Base-by-base conservation (phyloP, 2,797 vertebrate genomes). In the Florisuga fusca region DNA sequence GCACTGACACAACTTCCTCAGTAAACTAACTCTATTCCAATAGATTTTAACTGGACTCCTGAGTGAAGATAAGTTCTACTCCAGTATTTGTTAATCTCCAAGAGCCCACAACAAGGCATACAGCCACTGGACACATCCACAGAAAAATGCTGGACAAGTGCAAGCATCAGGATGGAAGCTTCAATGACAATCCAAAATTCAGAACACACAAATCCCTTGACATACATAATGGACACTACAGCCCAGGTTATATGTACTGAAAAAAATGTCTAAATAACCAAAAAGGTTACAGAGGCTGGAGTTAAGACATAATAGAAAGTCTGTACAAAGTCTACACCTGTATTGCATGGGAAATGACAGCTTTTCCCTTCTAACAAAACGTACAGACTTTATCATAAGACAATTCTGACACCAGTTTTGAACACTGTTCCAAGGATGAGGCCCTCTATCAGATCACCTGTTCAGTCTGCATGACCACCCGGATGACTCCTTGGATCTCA, bases 281-380 rank as follows among this genome's bases (percentile, higher is more conserved):
- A 46, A 62, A 27, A 31, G 20, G 19, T 43, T 36, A 66, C 22
- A 76, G 31, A 89, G 53, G 38, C 20, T 67, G 45, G 8, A 88
- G 26, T 21, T 78, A 54, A 31, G 26, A 29, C 12, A 75, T 46
- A 81, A 84, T 10, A 82, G 14, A n/a, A 72, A 87, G 27, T 34
- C 77, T 74, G 45, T 25, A 84, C 18, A 17, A 72, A 77, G 31
- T 11, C 4, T 10, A 13, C n/a, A 79, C 46, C 41, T 73, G 21
- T 16, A 45, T 34, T 25, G 12, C 25, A 29, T 0, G 0, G 33
- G 46, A 73, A 85, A 72, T 1, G 1, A 66, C 36, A 80, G 57
- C 21, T 83, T 26, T 77, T 71, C 34, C 53, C 16, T 83, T 38
- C 36, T 45, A 43, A 84, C 1, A 23, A 75, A 84, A 72, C 25